Conservation (phyloP, 2,797 vertebrate genomes). For the Poliocrania exsul region DNA sequence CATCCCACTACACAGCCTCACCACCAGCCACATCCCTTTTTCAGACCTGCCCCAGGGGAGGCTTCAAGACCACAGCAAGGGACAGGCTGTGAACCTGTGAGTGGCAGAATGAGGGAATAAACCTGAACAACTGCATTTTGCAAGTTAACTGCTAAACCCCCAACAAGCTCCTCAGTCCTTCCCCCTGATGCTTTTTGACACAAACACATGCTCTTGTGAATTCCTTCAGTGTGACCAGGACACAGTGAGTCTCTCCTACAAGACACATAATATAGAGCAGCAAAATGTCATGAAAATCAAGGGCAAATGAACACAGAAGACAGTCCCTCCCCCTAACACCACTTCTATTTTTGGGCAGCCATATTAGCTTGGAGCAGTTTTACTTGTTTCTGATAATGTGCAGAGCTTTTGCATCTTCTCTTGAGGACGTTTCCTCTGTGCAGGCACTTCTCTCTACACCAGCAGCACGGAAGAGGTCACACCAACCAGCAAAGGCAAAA, state of each 20-base stretch:
- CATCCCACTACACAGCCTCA: neutral
- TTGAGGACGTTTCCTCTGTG: neutral
- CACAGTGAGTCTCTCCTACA: neutral
- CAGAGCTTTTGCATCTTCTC: constrained; percentile 44
- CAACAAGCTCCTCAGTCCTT: neutral
- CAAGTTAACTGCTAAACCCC: neutral
- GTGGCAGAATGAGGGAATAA: neutral
- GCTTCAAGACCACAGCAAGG: neutral
- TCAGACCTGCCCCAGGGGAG: neutral
- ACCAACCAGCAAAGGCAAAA: fast-evolving
- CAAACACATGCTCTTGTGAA: neutral
- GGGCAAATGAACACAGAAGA: constrained; percentile 37
- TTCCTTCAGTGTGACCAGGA: neutral
- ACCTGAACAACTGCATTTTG: neutral
- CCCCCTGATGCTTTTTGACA: neutral
- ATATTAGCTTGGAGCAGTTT: constrained; percentile 59
- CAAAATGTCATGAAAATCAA: constrained; percentile 53
- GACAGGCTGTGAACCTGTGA: neutral
- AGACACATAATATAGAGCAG: constrained; percentile 6
- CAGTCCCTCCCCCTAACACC: constrained; percentile 8
- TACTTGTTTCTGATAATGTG: constrained; percentile 26
- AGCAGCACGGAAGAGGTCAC: neutral
- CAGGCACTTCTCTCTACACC: neutral
- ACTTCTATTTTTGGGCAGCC: constrained; percentile 54
- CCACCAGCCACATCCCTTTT: neutral